These are phyloP conservation scores for Perca schrenkii DNA, from an alignment of 2,113 vertebrate genomes.

Conservation along the genomic window DNA sequence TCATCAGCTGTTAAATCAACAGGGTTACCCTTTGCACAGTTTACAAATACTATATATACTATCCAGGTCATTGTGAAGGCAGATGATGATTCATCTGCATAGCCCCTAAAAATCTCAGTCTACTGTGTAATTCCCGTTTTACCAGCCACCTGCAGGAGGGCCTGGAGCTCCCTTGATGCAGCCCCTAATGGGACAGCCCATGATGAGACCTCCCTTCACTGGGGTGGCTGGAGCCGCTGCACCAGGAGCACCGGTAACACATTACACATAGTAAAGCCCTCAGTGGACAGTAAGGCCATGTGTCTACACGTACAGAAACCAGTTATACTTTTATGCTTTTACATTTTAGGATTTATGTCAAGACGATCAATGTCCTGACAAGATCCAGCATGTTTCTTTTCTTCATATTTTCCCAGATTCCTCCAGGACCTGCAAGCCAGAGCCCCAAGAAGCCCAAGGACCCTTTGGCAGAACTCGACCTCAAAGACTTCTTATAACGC, in stretches of 20 bases:
- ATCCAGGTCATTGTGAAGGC: neutral
- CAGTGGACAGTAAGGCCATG: neutral
- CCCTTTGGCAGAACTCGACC: slow-evolving; percentile 98
- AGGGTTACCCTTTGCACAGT: neutral
- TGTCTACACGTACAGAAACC: neutral
- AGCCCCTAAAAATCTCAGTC: neutral
- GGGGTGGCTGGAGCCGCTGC: slow-evolving; percentile 74
- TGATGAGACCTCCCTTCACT: slow-evolving; percentile 95
- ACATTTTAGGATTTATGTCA: neutral
- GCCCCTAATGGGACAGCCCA: slow-evolving; percentile 93
- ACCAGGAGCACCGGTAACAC: slow-evolving; percentile 89
- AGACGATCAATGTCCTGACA: neutral
- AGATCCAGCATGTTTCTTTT: neutral
- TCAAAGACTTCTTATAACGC: slow-evolving; percentile 99
- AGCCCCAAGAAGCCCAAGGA: slow-evolving; percentile 99
- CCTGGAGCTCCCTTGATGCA: slow-evolving; percentile 93
- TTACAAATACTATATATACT: neutral
- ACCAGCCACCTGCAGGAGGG: slow-evolving; percentile 89
- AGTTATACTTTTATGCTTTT: neutral
- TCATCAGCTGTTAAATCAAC: neutral
- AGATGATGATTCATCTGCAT: neutral
- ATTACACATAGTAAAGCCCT: neutral
- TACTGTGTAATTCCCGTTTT: neutral
- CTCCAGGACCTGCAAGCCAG: slow-evolving; percentile 94
- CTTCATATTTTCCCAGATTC: slow-evolving; percentile 85